Conservation (phyloP, 2,113 vertebrate species). For the Melospiza georgiana region DNA sequence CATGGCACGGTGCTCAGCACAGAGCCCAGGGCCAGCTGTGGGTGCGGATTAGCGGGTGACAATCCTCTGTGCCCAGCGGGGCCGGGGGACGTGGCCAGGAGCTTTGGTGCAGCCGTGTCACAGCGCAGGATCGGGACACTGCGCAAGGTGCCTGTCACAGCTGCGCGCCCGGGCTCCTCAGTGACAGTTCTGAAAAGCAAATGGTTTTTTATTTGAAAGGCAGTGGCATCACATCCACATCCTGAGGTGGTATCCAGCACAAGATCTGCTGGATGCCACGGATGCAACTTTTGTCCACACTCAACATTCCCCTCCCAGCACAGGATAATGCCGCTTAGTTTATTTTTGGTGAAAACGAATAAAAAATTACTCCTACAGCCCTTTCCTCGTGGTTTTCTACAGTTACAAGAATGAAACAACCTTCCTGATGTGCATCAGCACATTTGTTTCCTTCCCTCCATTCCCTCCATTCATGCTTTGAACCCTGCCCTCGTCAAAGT, state of each 20-base stretch:
- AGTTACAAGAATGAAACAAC: background rate
- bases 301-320: background rate
- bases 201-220: background rate
- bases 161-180: background rate
- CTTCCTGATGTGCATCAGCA: background rate
- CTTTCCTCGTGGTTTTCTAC: background rate
- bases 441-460: background rate
- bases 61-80: background rate
- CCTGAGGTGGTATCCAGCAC: background rate
- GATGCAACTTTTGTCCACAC: background rate
- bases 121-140: rapidly evolving
- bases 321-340: background rate
- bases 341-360: background rate
- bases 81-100: background rate
- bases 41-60: background rate
- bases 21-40: background rate
- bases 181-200: background rate
- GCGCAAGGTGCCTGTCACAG: background rate
- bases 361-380: background rate
- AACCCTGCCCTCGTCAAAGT: background rate
- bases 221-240: background rate
- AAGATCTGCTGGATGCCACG: background rate
- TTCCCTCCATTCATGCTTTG: background rate
- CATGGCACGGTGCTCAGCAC: background rate
- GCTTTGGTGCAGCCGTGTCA: background rate